Evolutionary conservation across 2,888 invertebrate genomes (phyloP).

Genomic region (Megalurothrips usitatus): DNA sequence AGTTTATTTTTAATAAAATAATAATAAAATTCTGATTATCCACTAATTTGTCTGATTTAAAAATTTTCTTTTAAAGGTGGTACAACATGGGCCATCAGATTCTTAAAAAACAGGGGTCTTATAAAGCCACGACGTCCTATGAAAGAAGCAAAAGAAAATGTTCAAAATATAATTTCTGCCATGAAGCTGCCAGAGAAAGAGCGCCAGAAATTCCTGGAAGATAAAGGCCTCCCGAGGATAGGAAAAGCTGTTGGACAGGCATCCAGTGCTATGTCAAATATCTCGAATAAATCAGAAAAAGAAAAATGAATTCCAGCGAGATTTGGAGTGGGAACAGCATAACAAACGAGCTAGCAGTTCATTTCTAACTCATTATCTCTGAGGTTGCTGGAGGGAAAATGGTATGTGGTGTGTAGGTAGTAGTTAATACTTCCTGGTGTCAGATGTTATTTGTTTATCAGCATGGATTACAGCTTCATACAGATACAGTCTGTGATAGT

Average conservation of each 20-base stretch:
- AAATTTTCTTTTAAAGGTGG: slow-evolving; percentile 56
- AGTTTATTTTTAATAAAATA: slow-evolving; percentile 28
- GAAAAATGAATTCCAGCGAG: too few species aligned
- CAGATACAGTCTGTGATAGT: too few species aligned
- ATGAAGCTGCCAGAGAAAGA: slow-evolving; percentile 53
- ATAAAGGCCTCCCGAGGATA: background rate
- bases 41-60: slow-evolving; percentile 16
- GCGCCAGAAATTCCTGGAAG: slow-evolving; percentile 39
- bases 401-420: too few species aligned
- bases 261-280: too few species aligned
- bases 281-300: too few species aligned
- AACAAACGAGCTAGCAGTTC: background rate
- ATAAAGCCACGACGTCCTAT: slow-evolving; percentile 74
- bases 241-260: background rate
- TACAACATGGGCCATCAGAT: slow-evolving; percentile 79
- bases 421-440: too few species aligned
- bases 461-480: too few species aligned
- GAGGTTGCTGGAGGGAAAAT: background rate
- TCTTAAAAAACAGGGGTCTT: slow-evolving; percentile 71
- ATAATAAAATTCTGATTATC: background rate
- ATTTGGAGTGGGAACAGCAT: background rate
- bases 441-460: too few species aligned
- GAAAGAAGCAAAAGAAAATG: slow-evolving; percentile 58
- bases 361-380: background rate
- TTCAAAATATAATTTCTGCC: slow-evolving; percentile 54